Percentiles rank a stretch among this genome's conserved stretches.
Conservation (phyloP, 2,888 invertebrate species). For the Ormyrus nitidulus region DNA sequence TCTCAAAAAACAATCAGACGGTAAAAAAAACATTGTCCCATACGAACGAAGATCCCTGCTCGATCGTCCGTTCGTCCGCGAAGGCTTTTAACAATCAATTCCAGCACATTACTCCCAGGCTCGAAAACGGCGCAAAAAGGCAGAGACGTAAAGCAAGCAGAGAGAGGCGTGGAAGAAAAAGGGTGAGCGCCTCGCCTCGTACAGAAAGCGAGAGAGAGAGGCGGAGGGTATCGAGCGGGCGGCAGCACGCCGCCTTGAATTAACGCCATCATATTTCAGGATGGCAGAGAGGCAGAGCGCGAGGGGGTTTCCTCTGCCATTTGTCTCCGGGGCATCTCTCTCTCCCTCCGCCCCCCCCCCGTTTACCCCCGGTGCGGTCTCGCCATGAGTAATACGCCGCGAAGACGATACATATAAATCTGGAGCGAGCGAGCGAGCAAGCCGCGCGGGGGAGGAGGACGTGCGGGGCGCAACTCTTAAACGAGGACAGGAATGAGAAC, state of each 20-base stretch:
- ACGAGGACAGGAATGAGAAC: background rate
- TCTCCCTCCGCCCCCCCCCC: constrained; percentile 55
- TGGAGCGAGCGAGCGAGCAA: constrained; percentile 30
- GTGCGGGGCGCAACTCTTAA: background rate
- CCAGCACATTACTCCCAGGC: too few relatives aligned
- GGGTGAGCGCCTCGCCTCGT: background rate
- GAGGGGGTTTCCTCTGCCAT: constrained; percentile 65
- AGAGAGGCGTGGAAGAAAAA: background rate
- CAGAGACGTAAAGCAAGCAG: too few relatives aligned
- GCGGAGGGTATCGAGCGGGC: constrained; percentile 61
- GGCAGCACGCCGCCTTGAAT: constrained; percentile 70
- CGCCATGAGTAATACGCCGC: constrained; percentile 65
- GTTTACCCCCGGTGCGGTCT: constrained; percentile 55
- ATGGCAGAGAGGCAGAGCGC: constrained; percentile 62
- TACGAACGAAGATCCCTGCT: too few relatives aligned
- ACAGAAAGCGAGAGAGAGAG: background rate
- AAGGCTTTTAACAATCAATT: too few relatives aligned
- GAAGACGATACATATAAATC: constrained; percentile 61
- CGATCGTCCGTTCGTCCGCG: too few relatives aligned
- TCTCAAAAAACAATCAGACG: too few relatives aligned
- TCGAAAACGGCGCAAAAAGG: too few relatives aligned
- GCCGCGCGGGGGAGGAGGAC: background rate
- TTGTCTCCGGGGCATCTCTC: constrained; percentile 64
- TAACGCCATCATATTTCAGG: constrained; percentile 74
- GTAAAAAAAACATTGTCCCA: too few relatives aligned